Base-by-base conservation (phyloP, 2,888 invertebrate species). In the Coenonympha glycerion region DNA sequence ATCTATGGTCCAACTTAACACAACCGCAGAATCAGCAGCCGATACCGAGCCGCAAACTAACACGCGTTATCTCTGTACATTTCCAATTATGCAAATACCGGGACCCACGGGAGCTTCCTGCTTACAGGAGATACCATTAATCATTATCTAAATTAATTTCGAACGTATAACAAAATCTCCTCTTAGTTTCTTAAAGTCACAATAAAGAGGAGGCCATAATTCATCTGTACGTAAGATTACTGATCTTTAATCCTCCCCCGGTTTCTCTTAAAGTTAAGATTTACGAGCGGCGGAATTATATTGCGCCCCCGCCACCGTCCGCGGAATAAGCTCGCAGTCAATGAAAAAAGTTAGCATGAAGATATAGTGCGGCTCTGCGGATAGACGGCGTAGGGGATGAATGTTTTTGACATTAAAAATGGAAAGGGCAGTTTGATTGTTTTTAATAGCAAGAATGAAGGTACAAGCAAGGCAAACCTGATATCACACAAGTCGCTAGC, bases 211-310 rank as follows among this genome's bases (percentile, higher is more conserved):
- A 79, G 88, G 86, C 89, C 89, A 91, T 91, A 91, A 91, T 87
- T 91, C 91, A 91, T 91, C 90, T 84, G 87, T 85, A 71, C 89
- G 89, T 89, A 89, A 91, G 91, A 91, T 91, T 90, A 91, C 90
- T 91, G 90, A 91, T 91, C 91, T 91, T 90, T 91, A 91, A 91
- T 91, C 91, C 91, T 90, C 90, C 90, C 88, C 87, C 69, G 76
- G 77, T 85, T 87, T 88, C 89, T 88, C 90, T 90, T 90, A 90
- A 91, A 90, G 89, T 91, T 91, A 90, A 91, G 91, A 91, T 91
- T 91, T 91, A 91, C 89, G 90, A 77, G 78, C 87, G 77, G 76
- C 84, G 89, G 90, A 89, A 90, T 90, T 91, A 91, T 90, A 91
- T 90, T 87, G 88, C 88, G 88, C 89, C 88, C 88, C 87, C 87